A percentile compares a stretch with the other conserved stretches of the same genome.
Evolutionary conservation across 2,797 vertebrate species (phyloP).

Genomic region (Aotus griseimembra): DNA sequence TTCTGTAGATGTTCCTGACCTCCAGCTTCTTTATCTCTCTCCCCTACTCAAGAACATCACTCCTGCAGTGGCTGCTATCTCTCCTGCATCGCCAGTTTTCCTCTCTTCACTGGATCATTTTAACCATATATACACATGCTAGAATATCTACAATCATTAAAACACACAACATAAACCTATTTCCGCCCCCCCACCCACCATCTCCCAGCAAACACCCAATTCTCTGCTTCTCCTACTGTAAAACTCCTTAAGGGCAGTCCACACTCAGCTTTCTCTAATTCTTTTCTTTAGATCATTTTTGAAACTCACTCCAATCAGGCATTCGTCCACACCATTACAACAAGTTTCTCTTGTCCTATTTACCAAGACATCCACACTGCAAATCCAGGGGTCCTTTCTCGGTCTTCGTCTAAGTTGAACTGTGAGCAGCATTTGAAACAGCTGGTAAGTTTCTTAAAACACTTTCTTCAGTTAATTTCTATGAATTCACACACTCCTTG

Average conservation of each 20-base stretch:
- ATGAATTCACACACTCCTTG: neutral
- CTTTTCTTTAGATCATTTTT: neutral
- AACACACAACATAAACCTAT: neutral
- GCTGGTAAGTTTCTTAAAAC: neutral
- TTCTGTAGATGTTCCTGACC: neutral
- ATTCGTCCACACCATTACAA: neutral
- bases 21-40: neutral
- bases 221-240: neutral
- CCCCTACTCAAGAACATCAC: neutral
- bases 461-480: neutral
- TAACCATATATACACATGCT: neutral
- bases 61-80: neutral
- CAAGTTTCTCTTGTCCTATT: neutral
- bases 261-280: neutral
- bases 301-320: neutral
- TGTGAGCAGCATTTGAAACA: neutral
- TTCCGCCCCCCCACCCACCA: neutral
- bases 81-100: neutral
- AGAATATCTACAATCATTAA: neutral
- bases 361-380: neutral
- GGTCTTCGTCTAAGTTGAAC: neutral
- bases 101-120: neutral
- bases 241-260: neutral
- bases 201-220: neutral
- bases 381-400: neutral